Evolutionary conservation across 2,888 invertebrate species (phyloP), one percentile per base, ranked within the genome.

Genomic region (Ptychoptera albimana): DNA sequence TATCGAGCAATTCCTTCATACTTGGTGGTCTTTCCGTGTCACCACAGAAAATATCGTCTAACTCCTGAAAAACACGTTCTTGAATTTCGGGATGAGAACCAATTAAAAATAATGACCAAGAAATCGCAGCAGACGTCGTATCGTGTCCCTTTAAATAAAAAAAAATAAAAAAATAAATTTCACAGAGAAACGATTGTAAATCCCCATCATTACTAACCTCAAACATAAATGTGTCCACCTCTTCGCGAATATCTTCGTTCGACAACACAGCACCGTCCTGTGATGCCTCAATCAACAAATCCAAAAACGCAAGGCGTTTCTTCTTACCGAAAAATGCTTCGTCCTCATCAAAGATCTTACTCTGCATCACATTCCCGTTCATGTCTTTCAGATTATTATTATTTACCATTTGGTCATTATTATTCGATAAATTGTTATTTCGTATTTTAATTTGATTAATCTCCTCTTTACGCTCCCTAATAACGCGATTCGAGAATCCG

Each of bases 141-240:
- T 66, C 66, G 29, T 66, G 66, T 2, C 54, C 54, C 50, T 52
- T n/a, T 53, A 44, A 61, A 60, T 45, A 23, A 61, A 38, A 16
- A 40, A 42, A 6, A 37, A 37, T 9, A 38, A 12, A 30, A 15
- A 9, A 38, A 16, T 13, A 31, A 37, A 13, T 43, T n/a, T 43
- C 11, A 30, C 32, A n/a, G 10, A 12, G 13, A 37, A 39, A 34
- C 15, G 13, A 9, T 29, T 13, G 10, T 2, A 31, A 15, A 11
- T 5, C n/a, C 34, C 2, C 12, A 13, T 43, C 13, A 13, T 23
- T 31, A 40, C 42, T 37, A 34, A 45, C 75, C 59, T 73, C 75
- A 59, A 75, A 75, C 73, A 76, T 75, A 50, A 77, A 77, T 1
- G 76, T 76, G 45, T 76, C 75, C 6, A 77, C 75, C 60, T 77